Evolutionary conservation across 1,140 invertebrate species (phyloP), one percentile per base, ranked within the genome.

Genomic region (Euwallacea similis): DNA sequence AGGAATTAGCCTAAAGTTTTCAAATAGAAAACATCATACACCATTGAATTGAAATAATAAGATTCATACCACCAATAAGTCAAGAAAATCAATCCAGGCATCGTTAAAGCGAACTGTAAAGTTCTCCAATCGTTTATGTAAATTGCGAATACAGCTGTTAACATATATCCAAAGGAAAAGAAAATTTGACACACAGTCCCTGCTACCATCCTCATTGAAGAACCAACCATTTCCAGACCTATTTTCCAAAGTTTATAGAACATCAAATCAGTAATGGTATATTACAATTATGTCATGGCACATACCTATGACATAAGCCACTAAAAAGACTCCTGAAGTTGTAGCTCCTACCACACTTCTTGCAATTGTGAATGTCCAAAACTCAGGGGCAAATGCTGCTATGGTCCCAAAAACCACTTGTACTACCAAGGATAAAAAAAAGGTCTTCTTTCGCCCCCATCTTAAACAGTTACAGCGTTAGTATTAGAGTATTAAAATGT

Each of bases 161-260:
- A 81, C 78, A 93, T 87, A 66, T 91, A 91, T 42, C 92, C 93
- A 33, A 87, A 77, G 0, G 91, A 91, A 82, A 94, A 95, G 79
- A 92, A 92, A 81, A 90, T 86, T 82, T 92, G 89, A 75, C 87
- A 88, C 7, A 90, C 88, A 54, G 92, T 88, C 11, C 92, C 92
- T 60, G 91, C 90, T 54, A 91, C 84, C 50, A 90, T 85, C 56
- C 93, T 85, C 78, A 90, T 91, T 47, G 85, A 84, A 0, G 91
- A 88, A 0, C 92, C 91, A 11, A 94, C 91, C 88, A 93, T 91
- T 83, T 95, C 93, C 79, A 94, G 85, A 66, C 90, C 92, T 91
- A 75, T 47, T 11, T 56, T 16, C 1, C 2, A 11, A 84, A 84
- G 13, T 50, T 50, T 50, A 7, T 50, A 62, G 66, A n/a, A n/a